phyloP scores from a whole-genome alignment of 1,140 invertebrate species.

The Magallana angulata region DNA sequence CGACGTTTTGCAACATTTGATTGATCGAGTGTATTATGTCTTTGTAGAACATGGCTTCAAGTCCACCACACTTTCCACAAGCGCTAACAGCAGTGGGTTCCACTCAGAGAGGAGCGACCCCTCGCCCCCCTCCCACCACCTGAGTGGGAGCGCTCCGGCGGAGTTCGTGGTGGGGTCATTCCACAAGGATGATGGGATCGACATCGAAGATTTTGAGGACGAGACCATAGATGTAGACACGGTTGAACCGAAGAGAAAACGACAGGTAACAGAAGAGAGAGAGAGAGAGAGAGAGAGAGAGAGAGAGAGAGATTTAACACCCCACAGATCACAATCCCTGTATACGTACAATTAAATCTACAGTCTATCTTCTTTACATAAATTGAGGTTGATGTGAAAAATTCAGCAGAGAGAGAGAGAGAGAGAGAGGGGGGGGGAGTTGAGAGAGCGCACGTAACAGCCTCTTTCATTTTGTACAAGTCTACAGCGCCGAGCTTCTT shows the following conservation, averaged over 20 bases:
- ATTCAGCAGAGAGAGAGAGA: background rate
- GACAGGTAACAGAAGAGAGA: background rate
- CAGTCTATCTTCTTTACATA: too few relatives aligned
- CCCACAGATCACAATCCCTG: too few relatives aligned
- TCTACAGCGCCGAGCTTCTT: background rate
- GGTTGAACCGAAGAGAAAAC: slow-evolving; percentile 53
- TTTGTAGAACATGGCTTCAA: background rate
- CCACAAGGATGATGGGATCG: slow-evolving; percentile 67
- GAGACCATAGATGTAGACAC: slow-evolving; percentile 43
- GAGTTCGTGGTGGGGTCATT: slow-evolving; percentile 62
- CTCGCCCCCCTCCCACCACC: slow-evolving; percentile 83
- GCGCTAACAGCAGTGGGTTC: slow-evolving; percentile 75
- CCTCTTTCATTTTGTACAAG: background rate
- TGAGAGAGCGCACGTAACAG: background rate
- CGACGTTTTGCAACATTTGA: too few relatives aligned
- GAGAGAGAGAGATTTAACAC: background rate
- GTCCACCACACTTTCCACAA: slow-evolving; percentile 64
- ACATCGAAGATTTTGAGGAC: slow-evolving; percentile 56
- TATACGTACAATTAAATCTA: background rate
- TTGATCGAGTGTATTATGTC: too few relatives aligned
- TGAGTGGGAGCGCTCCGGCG: slow-evolving; percentile 73
- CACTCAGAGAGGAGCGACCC: slow-evolving; percentile 78
- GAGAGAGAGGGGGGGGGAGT: too few relatives aligned
- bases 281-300: background rate
- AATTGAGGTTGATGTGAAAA: too few relatives aligned